Evolutionary conservation across 2,797 vertebrate species (phyloP), one percentile per base, ranked within the genome.

Genomic region (Rachycentron canadum): DNA sequence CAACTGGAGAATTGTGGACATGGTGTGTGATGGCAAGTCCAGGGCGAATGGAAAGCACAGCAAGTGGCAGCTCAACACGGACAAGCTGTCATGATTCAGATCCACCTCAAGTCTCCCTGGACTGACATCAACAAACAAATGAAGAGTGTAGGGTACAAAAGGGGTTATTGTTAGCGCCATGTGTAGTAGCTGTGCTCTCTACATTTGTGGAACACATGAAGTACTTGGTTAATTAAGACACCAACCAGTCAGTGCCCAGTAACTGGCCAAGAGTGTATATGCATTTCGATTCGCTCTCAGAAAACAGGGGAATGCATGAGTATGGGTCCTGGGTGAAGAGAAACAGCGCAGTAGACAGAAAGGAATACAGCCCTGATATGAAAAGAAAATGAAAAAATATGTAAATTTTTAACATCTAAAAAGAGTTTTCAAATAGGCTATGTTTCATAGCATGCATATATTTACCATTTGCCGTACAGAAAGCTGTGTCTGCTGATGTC

Each of bases 1-100:
- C 60, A 93, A 79, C 56, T 93, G 87, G 68, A 94, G 60, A 67
- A 98, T 86, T 7, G 85, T 45, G 56, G 72, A 73, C 82, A 94
- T 86, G 70, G 88, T 93, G 73, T 88, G 89, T 19, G 89, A 72
- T 26, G 96, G 94, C 80, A 96, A 83, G 59, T 98, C 96, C 93
- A 98, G 68, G 61, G 96, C 95, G 6, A 99, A 97, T 2, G 97
- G 97, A 78, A 98, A 96, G 89, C 96, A 98, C 65, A 99, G 90
- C 69, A 99, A 90, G 86, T 96, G 96, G 93, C 96, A 98, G 89
- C 95, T 95, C 86, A 94, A 80, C 61, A 85, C 23, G 1, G 90
- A 88, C 67, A 95, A 73, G 60, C 83, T 90, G 88, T 67, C 89
- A 86, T 59, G 88, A 82, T 73, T 88, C 63, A 50, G 75, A 76